Evolutionary conservation across 2,797 vertebrate genomes (phyloP).

Genomic region (Poeciliopsis presidionis): DNA sequence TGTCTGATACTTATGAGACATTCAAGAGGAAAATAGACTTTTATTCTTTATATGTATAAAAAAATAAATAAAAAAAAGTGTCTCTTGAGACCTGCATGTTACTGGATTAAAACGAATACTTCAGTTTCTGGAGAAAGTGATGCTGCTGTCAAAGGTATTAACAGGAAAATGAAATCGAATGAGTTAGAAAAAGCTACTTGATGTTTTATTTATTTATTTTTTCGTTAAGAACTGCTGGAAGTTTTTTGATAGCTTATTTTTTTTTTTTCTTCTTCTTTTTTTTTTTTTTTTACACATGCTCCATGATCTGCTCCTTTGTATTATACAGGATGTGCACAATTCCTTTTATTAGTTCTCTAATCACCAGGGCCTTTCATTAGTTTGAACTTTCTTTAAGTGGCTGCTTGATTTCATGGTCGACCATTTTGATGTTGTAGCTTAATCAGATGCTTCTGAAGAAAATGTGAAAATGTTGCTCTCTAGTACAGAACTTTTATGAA

Average conservation of each 20-base stretch:
- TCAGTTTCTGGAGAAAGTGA: neutral
- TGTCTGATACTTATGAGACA: neutral
- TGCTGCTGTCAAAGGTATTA: neutral
- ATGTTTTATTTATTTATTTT: neutral
- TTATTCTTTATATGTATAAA: no score
- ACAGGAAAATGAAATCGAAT: neutral
- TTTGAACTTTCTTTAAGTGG: neutral
- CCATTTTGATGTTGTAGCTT: neutral
- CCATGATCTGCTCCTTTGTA: neutral
- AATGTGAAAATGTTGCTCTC: neutral
- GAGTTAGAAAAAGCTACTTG: neutral
- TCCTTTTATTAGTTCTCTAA: neutral
- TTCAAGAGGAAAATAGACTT: neutral
- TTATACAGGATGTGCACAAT: neutral
- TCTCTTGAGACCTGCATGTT: neutral
- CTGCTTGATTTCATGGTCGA: neutral
- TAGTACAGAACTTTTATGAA: neutral
- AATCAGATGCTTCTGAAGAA: neutral
- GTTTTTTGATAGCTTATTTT: neutral
- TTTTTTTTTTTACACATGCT: neutral
- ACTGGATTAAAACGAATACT: neutral
- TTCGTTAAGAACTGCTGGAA: neutral
- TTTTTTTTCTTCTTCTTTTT: neutral
- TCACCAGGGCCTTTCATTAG: neutral
- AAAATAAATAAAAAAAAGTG: neutral